Evolutionary conservation across 2,888 invertebrate species (phyloP).

Genomic region (Melitaea athalia): DNA sequence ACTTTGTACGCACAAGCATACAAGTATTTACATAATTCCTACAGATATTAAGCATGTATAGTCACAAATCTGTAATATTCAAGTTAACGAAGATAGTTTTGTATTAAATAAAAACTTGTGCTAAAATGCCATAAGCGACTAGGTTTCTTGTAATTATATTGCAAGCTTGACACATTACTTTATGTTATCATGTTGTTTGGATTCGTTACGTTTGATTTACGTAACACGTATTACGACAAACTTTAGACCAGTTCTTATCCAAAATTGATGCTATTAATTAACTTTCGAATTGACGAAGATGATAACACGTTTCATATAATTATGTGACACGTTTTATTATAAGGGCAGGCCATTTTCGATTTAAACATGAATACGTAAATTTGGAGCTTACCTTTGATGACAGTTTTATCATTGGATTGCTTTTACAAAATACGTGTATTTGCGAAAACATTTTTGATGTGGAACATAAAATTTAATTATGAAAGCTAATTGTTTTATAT

Average conservation of each 20-base stretch:
- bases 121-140: not conserved
- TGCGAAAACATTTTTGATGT: constrained; percentile 12
- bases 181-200: constrained; percentile 11
- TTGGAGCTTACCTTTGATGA: constrained; percentile 35
- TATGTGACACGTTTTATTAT: constrained; percentile 10
- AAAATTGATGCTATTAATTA: not conserved
- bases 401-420: constrained; percentile 33
- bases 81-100: not conserved
- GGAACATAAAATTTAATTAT: constrained; percentile 31
- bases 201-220: constrained; percentile 11
- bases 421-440: constrained; percentile 19
- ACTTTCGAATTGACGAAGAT: constrained; percentile 3
- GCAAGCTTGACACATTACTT: not conserved
- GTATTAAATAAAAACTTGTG: not conserved
- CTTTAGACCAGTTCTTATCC: not conserved
- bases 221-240: constrained; percentile 13
- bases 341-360: constrained; percentile 23
- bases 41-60: not conserved
- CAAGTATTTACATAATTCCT: too few relatives aligned
- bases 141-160: not conserved
- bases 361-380: constrained; percentile 27
- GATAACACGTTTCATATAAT: not conserved
- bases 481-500: constrained; percentile 33
- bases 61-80: not conserved
- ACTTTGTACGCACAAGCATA: too few relatives aligned